phyloP scores from a whole-genome alignment of 2,888 invertebrate species.

The Heteromyza rotundicornis region DNA sequence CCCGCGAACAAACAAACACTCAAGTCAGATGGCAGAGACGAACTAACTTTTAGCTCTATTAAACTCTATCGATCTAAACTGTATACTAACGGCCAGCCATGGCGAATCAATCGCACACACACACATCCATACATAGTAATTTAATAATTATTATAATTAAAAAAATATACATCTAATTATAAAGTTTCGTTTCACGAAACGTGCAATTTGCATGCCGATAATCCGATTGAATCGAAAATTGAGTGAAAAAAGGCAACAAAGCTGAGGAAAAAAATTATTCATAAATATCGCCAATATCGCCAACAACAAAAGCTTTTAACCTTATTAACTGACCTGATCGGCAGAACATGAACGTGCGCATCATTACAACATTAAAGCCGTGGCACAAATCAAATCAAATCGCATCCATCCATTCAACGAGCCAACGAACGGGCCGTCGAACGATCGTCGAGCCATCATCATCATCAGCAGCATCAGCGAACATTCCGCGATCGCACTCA shows the following conservation, averaged over 20 bases:
- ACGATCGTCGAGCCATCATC: background rate
- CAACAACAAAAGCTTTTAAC: slow-evolving; percentile 33
- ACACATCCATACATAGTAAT: background rate
- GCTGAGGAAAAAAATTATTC: too few relatives aligned
- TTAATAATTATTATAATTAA: background rate
- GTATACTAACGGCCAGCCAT: too few relatives aligned
- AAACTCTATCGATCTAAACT: too few relatives aligned
- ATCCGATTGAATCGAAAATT: slow-evolving; percentile 8
- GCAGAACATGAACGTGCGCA: slow-evolving; percentile 33
- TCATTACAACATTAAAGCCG: slow-evolving; percentile 26
- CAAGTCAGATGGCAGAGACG: too few relatives aligned
- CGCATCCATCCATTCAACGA: background rate
- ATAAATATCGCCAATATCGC: background rate
- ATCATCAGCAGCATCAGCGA: background rate
- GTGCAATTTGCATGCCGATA: slow-evolving; percentile 36
- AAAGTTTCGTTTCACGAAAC: slow-evolving; percentile 21
- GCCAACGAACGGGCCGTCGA: background rate
- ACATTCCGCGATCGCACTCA: slow-evolving; percentile 40
- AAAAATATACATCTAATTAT: background rate
- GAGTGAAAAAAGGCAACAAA: slow-evolving; percentile 4
- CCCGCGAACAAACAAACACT: too few relatives aligned
- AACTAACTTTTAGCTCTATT: too few relatives aligned
- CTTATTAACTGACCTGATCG: slow-evolving; percentile 34
- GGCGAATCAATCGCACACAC: too few relatives aligned
- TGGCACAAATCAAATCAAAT: background rate